Percentiles rank a stretch among this genome's conserved stretches.
phyloP scores from a whole-genome alignment of 2,113 vertebrate species.

The Cavia aperea region DNA sequence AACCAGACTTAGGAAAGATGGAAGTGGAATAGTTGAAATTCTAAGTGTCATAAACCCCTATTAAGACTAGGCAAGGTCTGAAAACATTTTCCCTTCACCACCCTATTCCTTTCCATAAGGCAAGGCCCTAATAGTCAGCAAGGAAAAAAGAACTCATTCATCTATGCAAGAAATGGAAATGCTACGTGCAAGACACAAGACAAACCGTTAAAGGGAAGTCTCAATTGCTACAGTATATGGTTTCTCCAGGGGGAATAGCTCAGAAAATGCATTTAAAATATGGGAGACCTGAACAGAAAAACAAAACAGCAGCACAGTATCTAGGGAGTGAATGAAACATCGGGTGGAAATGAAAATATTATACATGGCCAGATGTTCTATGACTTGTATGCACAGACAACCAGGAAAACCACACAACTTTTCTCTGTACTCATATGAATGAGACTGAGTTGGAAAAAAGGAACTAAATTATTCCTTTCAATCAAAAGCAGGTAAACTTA shows the following conservation, averaged over 20 bases:
- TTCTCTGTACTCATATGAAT: neutral
- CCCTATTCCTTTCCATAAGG: constrained; percentile 19
- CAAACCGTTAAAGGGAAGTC: constrained; percentile 12
- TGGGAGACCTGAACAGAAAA: constrained; percentile 22
- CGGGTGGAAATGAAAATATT: constrained; percentile 41
- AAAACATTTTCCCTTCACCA: constrained; percentile 34
- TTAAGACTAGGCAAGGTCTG: constrained; percentile 22
- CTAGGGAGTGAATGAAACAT: neutral
- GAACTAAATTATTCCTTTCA: neutral
- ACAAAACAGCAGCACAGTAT: constrained; percentile 28
- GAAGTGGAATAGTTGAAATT: neutral
- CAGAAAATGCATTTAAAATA: neutral
- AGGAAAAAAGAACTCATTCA: constrained; percentile 43
- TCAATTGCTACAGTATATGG: constrained; percentile 7
- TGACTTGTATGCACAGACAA: neutral
- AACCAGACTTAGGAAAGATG: constrained; percentile 4
- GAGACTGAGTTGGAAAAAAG: neutral
- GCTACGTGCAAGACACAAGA: neutral
- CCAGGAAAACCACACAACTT: neutral
- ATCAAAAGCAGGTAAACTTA: neutral
- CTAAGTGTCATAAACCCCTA: constrained; percentile 18
- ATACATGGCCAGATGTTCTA: neutral
- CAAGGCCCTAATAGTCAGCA: neutral
- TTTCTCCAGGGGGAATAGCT: neutral
- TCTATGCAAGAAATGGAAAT: neutral